Evolutionary conservation across 2,113 vertebrate species (phyloP), one percentile per base, ranked within the genome.

Genomic region (Chamaea fasciata): DNA sequence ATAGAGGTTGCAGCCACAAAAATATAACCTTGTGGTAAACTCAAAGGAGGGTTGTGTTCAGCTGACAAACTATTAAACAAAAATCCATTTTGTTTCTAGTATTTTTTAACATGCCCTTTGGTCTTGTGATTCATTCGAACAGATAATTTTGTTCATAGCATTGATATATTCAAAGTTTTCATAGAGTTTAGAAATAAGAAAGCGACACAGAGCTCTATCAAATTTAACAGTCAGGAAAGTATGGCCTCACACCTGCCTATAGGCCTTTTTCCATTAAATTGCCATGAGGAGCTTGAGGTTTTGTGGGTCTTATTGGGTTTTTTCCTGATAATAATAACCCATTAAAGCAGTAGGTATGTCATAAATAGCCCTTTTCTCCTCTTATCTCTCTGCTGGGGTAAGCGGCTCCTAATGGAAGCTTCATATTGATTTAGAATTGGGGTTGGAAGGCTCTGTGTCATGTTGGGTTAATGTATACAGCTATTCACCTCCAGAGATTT

Each of bases 351-450:
- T 44, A 94, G 44, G 62, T 89, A 94, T 83, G 83, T 79, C 77
- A 95, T 74, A 92, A 84, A 91, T 46, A 92, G 73, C 27, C 76
- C 52, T 87, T 89, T 92, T 64, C 49, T 78, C 50, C 83, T 89
- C 65, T 92, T 93, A 88, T 63, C 83, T 88, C 78, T 81, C 83
- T 82, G 47, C 93, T 89, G 91, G 62, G 53, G 65, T 75, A 96
- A 95, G 87, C 11, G 0, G 56, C 56, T 94, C 33, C 82, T 91
- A 96, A 94, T 77, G 92, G 87, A 95, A 96, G 71, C 35, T 93
- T 94, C 85, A 78, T 83, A 92, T 77, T 93, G 75, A 93, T 95
- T 94, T 95, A 93, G 68, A 93, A 92, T 86, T 67, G 75, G 64
- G 56, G 64, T 81, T 92, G 90, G 85, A 92, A 96, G 60, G 71